phyloP scores from a whole-genome alignment of 2,113 vertebrate species.

The Ardeotis arabs region DNA sequence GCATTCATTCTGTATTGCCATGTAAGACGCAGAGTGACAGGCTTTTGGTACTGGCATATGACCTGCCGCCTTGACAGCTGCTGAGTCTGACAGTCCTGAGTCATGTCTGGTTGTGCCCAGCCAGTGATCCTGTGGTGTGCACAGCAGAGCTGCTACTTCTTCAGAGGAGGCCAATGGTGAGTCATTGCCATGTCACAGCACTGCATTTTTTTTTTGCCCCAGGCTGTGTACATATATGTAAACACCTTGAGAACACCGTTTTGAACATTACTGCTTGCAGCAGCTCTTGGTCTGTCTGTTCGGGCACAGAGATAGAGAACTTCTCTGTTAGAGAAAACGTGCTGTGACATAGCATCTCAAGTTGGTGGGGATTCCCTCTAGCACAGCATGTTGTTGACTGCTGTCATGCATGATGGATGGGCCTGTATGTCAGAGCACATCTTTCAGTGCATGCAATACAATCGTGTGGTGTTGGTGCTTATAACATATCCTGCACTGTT shows the following conservation, averaged over 20 bases:
- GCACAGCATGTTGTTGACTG: neutral
- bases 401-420: accelerated
- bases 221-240: neutral
- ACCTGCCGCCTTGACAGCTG: neutral
- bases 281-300: neutral
- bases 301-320: neutral
- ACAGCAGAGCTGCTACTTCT: neutral
- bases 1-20: neutral
- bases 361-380: neutral
- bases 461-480: neutral
- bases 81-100: neutral
- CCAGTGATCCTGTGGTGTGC: neutral
- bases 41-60: neutral
- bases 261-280: neutral
- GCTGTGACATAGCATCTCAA: neutral
- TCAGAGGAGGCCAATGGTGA: neutral
- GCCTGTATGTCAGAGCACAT: neutral
- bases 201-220: neutral
- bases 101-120: neutral
- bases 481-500: accelerated
- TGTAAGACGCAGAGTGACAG: neutral
- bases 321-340: neutral
- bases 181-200: neutral
- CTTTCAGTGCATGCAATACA: accelerated
- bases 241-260: neutral